These are phyloP conservation scores for Otus sunia DNA, from an alignment of 2,113 vertebrate species.

Conservation along the genomic window DNA sequence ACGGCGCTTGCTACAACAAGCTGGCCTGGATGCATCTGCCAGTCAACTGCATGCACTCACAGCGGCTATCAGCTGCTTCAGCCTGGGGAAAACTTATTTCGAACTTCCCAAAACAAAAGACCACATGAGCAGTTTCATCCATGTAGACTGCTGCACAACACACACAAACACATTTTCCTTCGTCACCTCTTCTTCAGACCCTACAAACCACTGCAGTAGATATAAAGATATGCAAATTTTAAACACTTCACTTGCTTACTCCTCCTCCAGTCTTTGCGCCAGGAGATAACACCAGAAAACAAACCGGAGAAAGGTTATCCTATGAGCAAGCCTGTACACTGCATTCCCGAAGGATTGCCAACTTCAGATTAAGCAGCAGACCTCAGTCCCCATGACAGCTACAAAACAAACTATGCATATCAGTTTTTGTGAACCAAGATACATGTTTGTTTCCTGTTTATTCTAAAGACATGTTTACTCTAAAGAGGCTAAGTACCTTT, in stretches of 20 bases:
- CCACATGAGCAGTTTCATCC: background rate
- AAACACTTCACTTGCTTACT: background rate
- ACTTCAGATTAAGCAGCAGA: background rate
- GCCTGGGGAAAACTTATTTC: background rate
- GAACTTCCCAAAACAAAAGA: background rate
- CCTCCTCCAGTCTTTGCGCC: background rate
- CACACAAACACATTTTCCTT: rapidly evolving
- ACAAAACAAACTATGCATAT: background rate
- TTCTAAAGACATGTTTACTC: background rate
- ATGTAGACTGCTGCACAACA: background rate
- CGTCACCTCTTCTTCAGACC: background rate
- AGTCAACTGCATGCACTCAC: background rate
- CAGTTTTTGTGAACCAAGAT: background rate
- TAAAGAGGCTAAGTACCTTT: background rate
- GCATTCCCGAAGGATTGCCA: background rate
- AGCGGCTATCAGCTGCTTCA: background rate
- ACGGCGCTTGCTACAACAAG: background rate
- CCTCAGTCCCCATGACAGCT: background rate
- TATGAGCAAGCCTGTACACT: background rate
- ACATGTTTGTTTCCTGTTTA: background rate
- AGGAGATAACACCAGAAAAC: background rate
- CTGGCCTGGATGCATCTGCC: background rate
- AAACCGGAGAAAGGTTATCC: conserved; percentile 9
- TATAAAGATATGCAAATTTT: background rate
- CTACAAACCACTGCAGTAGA: background rate